Evolutionary conservation across 2,888 invertebrate species (phyloP).

Genomic region (Coremacera marginata): DNA sequence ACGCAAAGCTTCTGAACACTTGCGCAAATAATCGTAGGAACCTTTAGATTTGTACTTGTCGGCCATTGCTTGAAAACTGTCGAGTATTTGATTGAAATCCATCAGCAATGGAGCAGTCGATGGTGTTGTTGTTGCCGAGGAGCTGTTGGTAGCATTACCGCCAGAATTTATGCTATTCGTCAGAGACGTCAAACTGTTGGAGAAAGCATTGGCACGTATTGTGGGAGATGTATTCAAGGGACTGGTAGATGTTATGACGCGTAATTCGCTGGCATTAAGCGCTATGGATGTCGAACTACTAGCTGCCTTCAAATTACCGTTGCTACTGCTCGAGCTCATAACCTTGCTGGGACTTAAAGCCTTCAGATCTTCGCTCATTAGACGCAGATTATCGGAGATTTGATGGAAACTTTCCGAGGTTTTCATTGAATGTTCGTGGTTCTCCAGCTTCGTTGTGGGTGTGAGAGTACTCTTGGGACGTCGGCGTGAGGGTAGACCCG

Average conservation of each 20-base stretch:
- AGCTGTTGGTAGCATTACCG: constrained; percentile 37
- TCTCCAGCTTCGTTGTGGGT: constrained; percentile 52
- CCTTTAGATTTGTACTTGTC: constrained; percentile 68
- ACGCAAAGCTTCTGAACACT: constrained; percentile 68
- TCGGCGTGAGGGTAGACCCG: constrained; percentile 49
- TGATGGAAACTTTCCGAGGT: constrained; percentile 68
- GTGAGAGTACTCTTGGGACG: constrained; percentile 53
- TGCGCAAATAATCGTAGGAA: constrained; percentile 68
- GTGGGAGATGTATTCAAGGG: constrained; percentile 57
- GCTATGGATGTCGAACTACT: constrained; percentile 41
- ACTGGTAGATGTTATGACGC: constrained; percentile 58
- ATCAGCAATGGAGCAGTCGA: constrained; percentile 62
- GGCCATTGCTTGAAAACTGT: constrained; percentile 69
- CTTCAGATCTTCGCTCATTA: constrained; percentile 68
- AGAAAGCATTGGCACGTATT: constrained; percentile 49
- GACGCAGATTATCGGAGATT: constrained; percentile 67
- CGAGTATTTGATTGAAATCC: constrained; percentile 68
- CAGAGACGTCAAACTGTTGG: constrained; percentile 45
- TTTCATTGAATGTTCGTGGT: constrained; percentile 63
- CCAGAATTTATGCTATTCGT: constrained; percentile 22
- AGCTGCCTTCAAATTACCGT: constrained; percentile 55
- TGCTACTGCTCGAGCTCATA: constrained; percentile 54
- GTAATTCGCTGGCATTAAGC: constrained; percentile 50
- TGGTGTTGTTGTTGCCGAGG: constrained; percentile 59
- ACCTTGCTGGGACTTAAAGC: constrained; percentile 64